Conservation (phyloP, 2,888 invertebrate genomes). For the Graphium colonna region DNA sequence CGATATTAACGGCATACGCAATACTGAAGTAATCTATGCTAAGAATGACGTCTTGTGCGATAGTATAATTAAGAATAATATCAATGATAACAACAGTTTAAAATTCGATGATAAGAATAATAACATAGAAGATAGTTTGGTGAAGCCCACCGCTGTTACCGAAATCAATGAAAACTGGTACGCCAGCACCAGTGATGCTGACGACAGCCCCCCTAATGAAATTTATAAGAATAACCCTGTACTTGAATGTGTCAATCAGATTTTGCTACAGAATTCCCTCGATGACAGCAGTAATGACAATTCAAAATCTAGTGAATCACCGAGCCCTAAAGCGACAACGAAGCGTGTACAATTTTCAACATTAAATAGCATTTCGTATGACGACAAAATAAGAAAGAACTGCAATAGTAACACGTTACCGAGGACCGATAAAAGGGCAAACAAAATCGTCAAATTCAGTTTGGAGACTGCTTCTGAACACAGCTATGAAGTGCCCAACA, state of each 20-base stretch:
- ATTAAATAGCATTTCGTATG: constrained; percentile 80
- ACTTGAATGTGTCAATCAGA: constrained; percentile 92
- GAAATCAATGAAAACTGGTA: constrained; percentile 89
- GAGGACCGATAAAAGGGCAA: constrained; percentile 66
- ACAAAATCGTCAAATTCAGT: constrained; percentile 76
- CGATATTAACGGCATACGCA: constrained; percentile 51
- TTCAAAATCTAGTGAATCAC: constrained; percentile 69
- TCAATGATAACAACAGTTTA: constrained; percentile 50
- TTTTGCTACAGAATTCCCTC: constrained; percentile 86
- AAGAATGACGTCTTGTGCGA: constrained; percentile 70
- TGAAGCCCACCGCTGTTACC: constrained; percentile 47
- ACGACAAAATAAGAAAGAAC: constrained; percentile 63
- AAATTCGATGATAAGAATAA: constrained; percentile 60
- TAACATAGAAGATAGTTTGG: constrained; percentile 50
- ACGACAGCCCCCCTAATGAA: constrained; percentile 85
- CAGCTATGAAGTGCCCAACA: constrained; percentile 82
- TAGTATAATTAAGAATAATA: constrained; percentile 49
- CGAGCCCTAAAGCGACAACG: constrained; percentile 69
- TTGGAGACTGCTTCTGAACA: constrained; percentile 77
- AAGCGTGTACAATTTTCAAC: constrained; percentile 83
- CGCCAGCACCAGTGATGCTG: constrained; percentile 88
- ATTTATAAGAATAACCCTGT: constrained; percentile 91
- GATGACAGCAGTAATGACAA: constrained; percentile 78
- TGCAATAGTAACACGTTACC: constrained; percentile 59
- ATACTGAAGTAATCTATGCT: constrained; percentile 60